These are phyloP conservation scores for Tinamus major DNA, from an alignment of 2,797 vertebrate genomes.

Conservation along the genomic window DNA sequence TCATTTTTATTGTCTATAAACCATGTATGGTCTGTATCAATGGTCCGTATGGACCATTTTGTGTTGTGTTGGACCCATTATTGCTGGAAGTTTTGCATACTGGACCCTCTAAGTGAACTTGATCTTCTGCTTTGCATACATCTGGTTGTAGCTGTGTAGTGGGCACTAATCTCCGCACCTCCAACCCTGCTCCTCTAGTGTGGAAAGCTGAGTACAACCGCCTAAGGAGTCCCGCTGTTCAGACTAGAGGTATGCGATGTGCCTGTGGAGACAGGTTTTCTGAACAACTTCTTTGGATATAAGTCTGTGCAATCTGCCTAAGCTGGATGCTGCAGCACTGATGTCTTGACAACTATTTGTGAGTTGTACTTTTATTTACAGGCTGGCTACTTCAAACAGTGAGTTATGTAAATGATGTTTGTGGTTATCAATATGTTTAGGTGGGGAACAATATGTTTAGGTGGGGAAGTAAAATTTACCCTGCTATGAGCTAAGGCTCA, in stretches of 20 bases:
- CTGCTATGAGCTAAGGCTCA: neutral
- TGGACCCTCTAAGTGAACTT: neutral
- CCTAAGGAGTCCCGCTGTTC: neutral
- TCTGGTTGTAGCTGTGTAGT: neutral
- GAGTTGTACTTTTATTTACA: neutral
- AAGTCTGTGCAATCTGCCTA: neutral
- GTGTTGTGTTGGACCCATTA: neutral
- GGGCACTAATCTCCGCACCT: neutral
- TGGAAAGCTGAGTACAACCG: neutral
- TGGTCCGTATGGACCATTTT: neutral
- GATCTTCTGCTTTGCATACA: neutral
- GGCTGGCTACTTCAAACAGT: neutral
- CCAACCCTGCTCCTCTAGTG: neutral
- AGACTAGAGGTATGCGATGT: neutral
- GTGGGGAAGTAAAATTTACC: neutral
- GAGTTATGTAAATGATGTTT: neutral
- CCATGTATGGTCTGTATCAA: too few relatives aligned
- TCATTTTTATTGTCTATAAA: neutral
- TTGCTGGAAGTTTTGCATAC: neutral
- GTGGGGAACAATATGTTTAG: neutral
- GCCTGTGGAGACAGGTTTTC: neutral
- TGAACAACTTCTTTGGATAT: neutral
- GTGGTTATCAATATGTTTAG: slow-evolving; percentile 1
- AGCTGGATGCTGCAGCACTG: neutral
- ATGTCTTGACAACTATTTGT: slow-evolving; percentile 6